phyloP scores from a whole-genome alignment of 35 echinoderm and acorn worm species.

The Heliocidaris tuberculata region DNA sequence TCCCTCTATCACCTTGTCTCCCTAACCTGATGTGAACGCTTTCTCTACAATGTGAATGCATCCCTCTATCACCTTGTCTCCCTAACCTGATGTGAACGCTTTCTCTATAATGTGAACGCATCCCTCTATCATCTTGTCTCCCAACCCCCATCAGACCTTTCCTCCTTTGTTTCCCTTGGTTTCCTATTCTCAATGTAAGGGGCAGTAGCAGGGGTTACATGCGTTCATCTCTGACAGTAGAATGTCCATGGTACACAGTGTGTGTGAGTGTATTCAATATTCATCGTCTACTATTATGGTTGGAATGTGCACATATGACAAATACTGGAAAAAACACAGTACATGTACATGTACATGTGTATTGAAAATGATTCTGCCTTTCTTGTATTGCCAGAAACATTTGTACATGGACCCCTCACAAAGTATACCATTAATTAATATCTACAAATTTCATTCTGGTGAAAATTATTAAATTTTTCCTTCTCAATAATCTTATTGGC shows the following conservation, averaged over 20 bases:
- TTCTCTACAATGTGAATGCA: too few relatives aligned
- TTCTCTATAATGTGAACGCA: too few relatives aligned
- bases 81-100: background rate
- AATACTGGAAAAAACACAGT: too few relatives aligned
- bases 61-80: background rate
- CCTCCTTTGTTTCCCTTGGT: slow-evolving; percentile 9
- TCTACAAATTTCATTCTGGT: too few relatives aligned
- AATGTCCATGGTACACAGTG: background rate
- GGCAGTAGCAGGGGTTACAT: background rate
- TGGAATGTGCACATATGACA: too few relatives aligned
- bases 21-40: background rate
- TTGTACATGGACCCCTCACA: too few relatives aligned
- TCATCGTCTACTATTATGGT: too few relatives aligned
- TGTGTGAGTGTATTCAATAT: background rate
- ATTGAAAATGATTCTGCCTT: too few relatives aligned
- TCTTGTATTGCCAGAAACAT: too few relatives aligned
- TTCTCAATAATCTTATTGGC: too few relatives aligned
- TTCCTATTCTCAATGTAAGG: background rate
- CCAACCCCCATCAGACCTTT: background rate
- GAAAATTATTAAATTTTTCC: too few relatives aligned
- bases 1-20: background rate
- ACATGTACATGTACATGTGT: background rate
- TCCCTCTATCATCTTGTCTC: background rate
- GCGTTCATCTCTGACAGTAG: background rate
- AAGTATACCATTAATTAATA: too few relatives aligned